These are phyloP conservation scores for Nebria ingens DNA, from an alignment of 1,140 invertebrate genomes.

Conservation along the genomic window DNA sequence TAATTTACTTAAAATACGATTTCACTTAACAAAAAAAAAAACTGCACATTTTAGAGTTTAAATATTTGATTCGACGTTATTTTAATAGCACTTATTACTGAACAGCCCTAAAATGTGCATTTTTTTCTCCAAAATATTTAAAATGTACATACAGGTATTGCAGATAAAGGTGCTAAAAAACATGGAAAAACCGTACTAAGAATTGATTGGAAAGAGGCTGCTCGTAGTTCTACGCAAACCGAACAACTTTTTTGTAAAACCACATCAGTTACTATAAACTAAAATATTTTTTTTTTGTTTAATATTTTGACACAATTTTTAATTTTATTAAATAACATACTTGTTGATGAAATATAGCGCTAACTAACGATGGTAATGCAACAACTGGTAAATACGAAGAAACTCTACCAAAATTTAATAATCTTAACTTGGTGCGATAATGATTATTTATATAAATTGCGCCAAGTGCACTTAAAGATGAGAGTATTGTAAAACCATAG, in stretches of 20 bases:
- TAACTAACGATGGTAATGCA: slow-evolving; percentile 32
- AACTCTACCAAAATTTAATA: slow-evolving; percentile 30
- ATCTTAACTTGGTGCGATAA: slow-evolving; percentile 30
- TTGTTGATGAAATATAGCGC: slow-evolving; percentile 32
- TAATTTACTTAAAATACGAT: no score
- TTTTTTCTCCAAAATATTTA: neutral
- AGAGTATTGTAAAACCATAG: slow-evolving; percentile 29
- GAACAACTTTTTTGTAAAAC: slow-evolving; percentile 33
- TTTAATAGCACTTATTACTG: no score
- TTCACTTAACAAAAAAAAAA: no score
- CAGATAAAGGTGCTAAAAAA: slow-evolving; percentile 33
- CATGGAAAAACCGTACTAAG: slow-evolving; percentile 34
- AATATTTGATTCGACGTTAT: no score
- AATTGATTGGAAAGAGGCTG: slow-evolving; percentile 31
- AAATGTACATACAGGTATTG: slow-evolving; percentile 31
- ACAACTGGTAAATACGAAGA: slow-evolving; percentile 36
- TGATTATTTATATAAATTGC: slow-evolving; percentile 37
- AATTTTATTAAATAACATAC: slow-evolving; percentile 18
- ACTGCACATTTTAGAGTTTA: no score
- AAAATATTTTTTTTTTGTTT: slow-evolving; percentile 14
- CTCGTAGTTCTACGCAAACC: slow-evolving; percentile 33
- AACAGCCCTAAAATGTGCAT: no score
- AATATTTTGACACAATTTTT: slow-evolving; percentile 3
- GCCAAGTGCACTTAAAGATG: slow-evolving; percentile 24
- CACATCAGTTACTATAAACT: slow-evolving; percentile 32